A percentile compares a stretch with the other conserved stretches of the same genome.
phyloP scores from a whole-genome alignment of 2,113 vertebrate genomes.

The Stegostoma tigrinum region DNA sequence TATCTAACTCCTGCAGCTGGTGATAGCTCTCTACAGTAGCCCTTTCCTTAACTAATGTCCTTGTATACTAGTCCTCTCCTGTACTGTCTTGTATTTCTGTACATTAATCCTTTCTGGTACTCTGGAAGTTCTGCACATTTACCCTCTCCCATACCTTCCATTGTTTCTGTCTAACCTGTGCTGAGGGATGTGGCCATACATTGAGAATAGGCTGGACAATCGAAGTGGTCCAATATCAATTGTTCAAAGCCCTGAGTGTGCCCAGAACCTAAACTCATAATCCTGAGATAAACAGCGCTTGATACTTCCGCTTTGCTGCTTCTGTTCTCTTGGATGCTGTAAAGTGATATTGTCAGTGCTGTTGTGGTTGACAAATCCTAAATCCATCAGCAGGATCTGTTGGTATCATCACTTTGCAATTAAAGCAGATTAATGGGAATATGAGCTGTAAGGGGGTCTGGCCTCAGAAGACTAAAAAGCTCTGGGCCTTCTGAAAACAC shows the following conservation, averaged over 20 bases:
- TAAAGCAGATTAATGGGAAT: not conserved
- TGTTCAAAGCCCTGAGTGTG: not conserved
- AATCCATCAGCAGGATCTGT: not conserved
- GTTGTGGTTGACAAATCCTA: not conserved
- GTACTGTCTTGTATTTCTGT: not conserved
- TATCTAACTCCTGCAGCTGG: not conserved
- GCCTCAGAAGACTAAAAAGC: not conserved
- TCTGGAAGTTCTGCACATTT: not conserved
- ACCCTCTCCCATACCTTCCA: not conserved
- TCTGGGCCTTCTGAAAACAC: not conserved
- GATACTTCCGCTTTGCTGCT: not conserved
- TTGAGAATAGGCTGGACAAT: not conserved
- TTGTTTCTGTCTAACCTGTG: not conserved
- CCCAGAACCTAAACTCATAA: not conserved
- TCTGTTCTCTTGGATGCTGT: not conserved
- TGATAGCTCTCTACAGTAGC: not conserved
- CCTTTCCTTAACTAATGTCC: not conserved
- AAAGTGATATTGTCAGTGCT: not conserved
- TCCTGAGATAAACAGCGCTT: not conserved
- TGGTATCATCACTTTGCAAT: not conserved
- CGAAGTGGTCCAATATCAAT: not conserved
- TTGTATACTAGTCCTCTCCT: not conserved
- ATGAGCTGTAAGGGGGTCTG: not conserved
- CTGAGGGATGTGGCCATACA: not conserved
- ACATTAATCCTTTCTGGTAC: not conserved